Evolutionary conservation across 2,888 invertebrate species (phyloP), one percentile per base, ranked within the genome.

Genomic region (Cephus nigrinus): DNA sequence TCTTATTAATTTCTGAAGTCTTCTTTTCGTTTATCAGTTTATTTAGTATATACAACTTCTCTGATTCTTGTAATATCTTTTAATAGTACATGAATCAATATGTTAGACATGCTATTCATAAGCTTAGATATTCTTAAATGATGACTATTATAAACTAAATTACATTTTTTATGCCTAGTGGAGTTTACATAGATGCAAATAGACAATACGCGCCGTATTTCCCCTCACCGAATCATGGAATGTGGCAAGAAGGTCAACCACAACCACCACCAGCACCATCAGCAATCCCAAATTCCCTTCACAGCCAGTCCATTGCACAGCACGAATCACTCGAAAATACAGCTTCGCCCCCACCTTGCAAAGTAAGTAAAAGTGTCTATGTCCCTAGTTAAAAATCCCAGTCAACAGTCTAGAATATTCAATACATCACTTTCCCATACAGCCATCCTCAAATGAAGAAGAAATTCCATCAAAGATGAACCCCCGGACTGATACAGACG

Each of bases 181-280:
- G 76, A 30, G 73, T 76, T 68, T 87, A 86, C 74, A 79, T 82
- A 15, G 85, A 86, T 68, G 77, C 84, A 30, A 85, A 81, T 73
- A 84, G 84, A 74, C 80, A 83, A 3, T 87, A 84, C 73, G 80
- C 82, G 1, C 81, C 88, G 15, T 90, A 88, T 76, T 89, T 88
- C 68, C 81, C 86, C 12, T 81, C 82, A 12, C 69, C 84, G 15
- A 87, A 88, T 80, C 88, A 86, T 68, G 86, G 82, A 33, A 74
- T 76, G 33, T 90, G 90, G 89, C 87, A 85, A 75, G 86, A 87
- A 68, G 83, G 81, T 78, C 87, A 86, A 36, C 81, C 81, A n/a
- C 85, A 82, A 73, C 69, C 76, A 34, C 73, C 74, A 68, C 76
- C 76, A 23, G 74, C 81, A 76, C 40, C 77, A 76, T 68, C 23